A percentile compares a stretch with the other conserved stretches of the same genome.
phyloP scores from a whole-genome alignment of 1,140 invertebrate genomes.

The Drosophila quadrilineata region DNA sequence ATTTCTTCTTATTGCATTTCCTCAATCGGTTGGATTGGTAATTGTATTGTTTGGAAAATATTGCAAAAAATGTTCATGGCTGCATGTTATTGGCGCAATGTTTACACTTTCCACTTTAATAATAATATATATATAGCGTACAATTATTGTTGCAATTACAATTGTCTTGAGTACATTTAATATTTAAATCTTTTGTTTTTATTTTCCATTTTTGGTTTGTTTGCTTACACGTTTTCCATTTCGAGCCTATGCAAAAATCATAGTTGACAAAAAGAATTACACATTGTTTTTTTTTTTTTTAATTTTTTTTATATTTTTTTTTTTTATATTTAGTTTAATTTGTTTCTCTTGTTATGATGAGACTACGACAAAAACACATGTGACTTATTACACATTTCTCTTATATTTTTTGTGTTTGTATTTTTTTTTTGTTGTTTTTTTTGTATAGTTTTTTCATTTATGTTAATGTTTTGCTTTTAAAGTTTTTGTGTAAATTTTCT shows the following conservation, averaged over 20 bases:
- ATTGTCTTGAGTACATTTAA: conserved; percentile 81
- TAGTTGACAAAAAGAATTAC: conserved; percentile 74
- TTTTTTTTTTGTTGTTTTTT: conserved; percentile 25
- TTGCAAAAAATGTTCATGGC: conserved; percentile 5
- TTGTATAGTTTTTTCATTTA: conserved; percentile 34
- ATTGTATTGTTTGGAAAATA: not conserved
- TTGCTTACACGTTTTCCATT: conserved; percentile 51
- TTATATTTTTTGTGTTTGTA: conserved; percentile 38
- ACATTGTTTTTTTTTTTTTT: conserved; percentile 39
- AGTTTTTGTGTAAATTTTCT: conserved; percentile 71
- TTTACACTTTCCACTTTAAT: conserved; percentile 57
- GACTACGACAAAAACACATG: conserved; percentile 53
- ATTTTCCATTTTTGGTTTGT: no score
- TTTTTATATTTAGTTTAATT: conserved; percentile 13
- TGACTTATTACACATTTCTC: conserved; percentile 44
- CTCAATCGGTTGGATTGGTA: not conserved
- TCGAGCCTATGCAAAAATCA: conserved; percentile 66
- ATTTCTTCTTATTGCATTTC: conserved; percentile 6
- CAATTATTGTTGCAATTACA: conserved; percentile 81
- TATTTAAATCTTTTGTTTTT: conserved; percentile 80
- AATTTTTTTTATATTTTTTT: conserved; percentile 36
- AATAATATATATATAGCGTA: conserved; percentile 80
- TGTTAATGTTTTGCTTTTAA: conserved; percentile 50
- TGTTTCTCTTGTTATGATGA: conserved; percentile 33
- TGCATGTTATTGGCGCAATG: conserved; percentile 23